These are phyloP conservation scores for Elysia crispata DNA, from an alignment of 2,888 invertebrate genomes.

Conservation along the genomic window DNA sequence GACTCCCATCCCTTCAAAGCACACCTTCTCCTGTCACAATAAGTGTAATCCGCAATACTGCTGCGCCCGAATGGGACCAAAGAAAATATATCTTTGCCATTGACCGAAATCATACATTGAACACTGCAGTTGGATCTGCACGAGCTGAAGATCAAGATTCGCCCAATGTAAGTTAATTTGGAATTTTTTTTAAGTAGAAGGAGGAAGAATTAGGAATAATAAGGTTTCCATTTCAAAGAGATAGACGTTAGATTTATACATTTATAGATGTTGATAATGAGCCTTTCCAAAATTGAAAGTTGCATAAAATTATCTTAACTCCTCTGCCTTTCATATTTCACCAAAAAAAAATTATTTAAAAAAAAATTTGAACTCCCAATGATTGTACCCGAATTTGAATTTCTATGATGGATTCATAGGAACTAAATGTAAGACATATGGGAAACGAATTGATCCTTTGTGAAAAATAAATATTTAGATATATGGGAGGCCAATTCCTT, in stretches of 20 bases:
- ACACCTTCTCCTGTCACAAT: constrained; percentile 57
- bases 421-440: too few relatives aligned
- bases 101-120: constrained; percentile 49
- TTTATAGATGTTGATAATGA: not conserved
- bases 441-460: too few relatives aligned
- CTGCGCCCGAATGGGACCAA: constrained; percentile 55
- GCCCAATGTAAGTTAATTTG: constrained; percentile 28
- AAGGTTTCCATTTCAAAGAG: not conserved
- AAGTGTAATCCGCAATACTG: constrained; percentile 57
- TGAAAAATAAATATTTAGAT: too few relatives aligned
- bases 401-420: too few relatives aligned
- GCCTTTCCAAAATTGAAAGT: too few relatives aligned
- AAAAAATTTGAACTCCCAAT: too few relatives aligned
- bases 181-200: constrained; percentile 1
- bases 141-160: constrained; percentile 62
- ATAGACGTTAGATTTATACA: not conserved
- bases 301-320: too few relatives aligned
- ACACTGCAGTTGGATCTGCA: constrained; percentile 55
- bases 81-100: constrained; percentile 39
- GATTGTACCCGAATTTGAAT: too few relatives aligned
- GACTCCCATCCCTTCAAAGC: constrained; percentile 58
- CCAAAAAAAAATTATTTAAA: too few relatives aligned
- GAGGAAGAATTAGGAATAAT: not conserved
- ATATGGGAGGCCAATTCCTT: too few relatives aligned
- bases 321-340: too few relatives aligned